phyloP scores from a whole-genome alignment of 2,113 vertebrate species.

The Tautogolabrus adspersus region DNA sequence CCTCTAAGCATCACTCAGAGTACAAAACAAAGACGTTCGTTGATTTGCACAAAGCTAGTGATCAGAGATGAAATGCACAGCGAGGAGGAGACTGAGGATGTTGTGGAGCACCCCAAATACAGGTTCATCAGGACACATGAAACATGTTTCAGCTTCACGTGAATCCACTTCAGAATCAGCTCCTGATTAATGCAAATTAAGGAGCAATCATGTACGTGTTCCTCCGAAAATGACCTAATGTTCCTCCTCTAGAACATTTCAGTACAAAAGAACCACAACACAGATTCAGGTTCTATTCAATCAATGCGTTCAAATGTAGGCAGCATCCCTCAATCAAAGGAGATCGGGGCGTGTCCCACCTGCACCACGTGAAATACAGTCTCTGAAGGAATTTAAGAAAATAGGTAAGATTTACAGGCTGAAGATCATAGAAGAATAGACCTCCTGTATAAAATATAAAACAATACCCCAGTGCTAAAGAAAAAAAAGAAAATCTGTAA shows the following conservation, averaged over 20 bases:
- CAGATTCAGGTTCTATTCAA: constrained; percentile 54
- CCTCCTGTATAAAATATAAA: constrained; percentile 78
- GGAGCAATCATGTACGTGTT: constrained; percentile 26
- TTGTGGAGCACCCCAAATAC: constrained; percentile 39
- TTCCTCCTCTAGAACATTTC: constrained; percentile 51
- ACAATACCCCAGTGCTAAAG: constrained; percentile 73
- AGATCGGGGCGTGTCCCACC: constrained; percentile 42
- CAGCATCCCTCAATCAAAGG: constrained; percentile 20
- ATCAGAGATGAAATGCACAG: constrained; percentile 52
- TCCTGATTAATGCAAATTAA: constrained; percentile 33
- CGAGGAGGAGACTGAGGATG: constrained; percentile 14
- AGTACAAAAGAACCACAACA: constrained; percentile 55
- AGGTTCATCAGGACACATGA: constrained; percentile 27
- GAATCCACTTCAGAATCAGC: constrained; percentile 25
- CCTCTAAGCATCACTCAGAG: constrained; percentile 42
- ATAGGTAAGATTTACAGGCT: constrained; percentile 74
- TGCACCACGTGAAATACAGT: constrained; percentile 71
- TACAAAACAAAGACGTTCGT: constrained; percentile 52
- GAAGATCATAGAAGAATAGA: constrained; percentile 76
- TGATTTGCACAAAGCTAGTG: constrained; percentile 43
- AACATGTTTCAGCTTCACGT: constrained; percentile 30
- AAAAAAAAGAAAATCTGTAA: constrained; percentile 63
- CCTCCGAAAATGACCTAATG: constrained; percentile 53
- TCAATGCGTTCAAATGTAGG: constrained; percentile 54
- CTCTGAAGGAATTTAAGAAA: constrained; percentile 74